Percentiles rank a stretch among this genome's conserved stretches.
phyloP scores from a whole-genome alignment of 2,888 invertebrate species.

The Hemaris fuciformis region DNA sequence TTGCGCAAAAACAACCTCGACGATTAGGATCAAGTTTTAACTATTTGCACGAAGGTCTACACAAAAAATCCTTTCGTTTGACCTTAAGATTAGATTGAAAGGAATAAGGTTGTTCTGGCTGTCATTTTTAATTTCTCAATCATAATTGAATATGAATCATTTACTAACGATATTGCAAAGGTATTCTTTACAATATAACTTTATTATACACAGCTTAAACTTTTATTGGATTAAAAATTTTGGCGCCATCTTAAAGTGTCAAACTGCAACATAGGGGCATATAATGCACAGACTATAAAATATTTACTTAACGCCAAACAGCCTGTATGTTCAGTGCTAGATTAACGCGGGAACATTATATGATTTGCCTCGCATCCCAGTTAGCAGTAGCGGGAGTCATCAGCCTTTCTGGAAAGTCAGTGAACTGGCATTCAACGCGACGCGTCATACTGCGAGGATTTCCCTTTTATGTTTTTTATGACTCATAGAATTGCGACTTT shows the following conservation, averaged over 20 bases:
- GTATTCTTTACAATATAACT: too few relatives aligned
- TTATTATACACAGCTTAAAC: too few relatives aligned
- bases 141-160: too few relatives aligned
- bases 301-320: neutral
- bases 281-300: neutral
- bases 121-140: too few relatives aligned
- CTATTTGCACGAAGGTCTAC: neutral
- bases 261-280: too few relatives aligned
- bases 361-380: neutral
- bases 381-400: neutral
- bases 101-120: neutral
- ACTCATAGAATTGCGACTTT: neutral
- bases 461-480: neutral
- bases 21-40: neutral
- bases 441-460: neutral
- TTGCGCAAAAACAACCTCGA: neutral
- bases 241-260: too few relatives aligned
- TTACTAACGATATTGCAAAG: too few relatives aligned
- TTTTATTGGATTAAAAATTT: too few relatives aligned
- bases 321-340: neutral
- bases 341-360: neutral
- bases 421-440: neutral
- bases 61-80: slow-evolving; percentile 2
- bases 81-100: neutral
- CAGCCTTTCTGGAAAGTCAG: neutral